Conservation (phyloP, 1,140 invertebrate species). For the Macrosteles quadrilineatus region DNA sequence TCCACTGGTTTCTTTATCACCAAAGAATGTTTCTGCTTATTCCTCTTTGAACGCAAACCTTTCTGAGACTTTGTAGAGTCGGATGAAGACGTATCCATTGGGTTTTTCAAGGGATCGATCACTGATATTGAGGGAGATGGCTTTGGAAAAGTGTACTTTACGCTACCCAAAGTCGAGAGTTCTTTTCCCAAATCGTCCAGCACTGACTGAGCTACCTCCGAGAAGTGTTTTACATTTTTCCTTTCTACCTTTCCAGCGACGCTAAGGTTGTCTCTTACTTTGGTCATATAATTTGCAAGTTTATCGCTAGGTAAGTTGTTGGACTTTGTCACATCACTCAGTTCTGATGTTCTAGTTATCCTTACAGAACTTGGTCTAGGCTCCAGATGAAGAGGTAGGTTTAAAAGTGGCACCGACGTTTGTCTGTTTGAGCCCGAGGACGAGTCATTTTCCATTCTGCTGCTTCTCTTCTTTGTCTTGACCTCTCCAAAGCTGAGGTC, state of each 20-base stretch:
- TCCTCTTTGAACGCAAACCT: not conserved
- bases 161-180: not conserved
- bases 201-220: not conserved
- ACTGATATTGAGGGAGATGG: not conserved
- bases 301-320: not conserved
- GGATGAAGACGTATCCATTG: not conserved
- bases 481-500: constrained; percentile 4
- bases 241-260: not conserved
- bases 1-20: not conserved
- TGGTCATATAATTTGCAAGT: not conserved
- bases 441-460: not conserved
- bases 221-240: not conserved
- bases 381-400: not conserved
- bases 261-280: no score
- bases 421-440: not conserved
- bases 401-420: not conserved
- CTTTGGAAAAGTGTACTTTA: not conserved
- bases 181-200: not conserved
- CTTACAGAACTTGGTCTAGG: not conserved
- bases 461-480: not conserved
- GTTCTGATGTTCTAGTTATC: not conserved
- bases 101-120: not conserved
- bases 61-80: not conserved
- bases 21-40: not conserved
- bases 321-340: not conserved